phyloP scores from a whole-genome alignment of 2,888 invertebrate genomes.

The Meteorus cinctellus region DNA sequence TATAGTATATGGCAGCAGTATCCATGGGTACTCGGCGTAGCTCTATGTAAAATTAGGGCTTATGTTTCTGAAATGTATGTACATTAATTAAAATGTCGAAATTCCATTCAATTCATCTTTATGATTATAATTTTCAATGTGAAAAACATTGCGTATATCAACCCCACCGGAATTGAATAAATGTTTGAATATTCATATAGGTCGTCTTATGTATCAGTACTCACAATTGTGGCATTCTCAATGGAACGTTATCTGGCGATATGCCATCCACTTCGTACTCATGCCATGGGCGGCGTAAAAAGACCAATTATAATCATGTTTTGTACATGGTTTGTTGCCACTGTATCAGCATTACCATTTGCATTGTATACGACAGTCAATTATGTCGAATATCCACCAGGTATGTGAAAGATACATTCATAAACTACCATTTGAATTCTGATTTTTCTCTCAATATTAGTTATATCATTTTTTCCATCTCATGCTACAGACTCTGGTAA shows the following conservation, averaged over 20 bases:
- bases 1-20: constrained; percentile 91
- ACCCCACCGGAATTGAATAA: neutral
- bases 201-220: constrained; percentile 91
- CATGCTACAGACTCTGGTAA: constrained; percentile 72
- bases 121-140: neutral
- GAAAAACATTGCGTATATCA: too few relatives aligned
- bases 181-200: constrained; percentile 73
- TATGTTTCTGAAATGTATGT: constrained; percentile 91
- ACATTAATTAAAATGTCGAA: constrained; percentile 38
- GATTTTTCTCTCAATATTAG: neutral
- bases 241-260: constrained; percentile 93
- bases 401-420: constrained; percentile 68
- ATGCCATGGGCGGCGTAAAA: constrained; percentile 87
- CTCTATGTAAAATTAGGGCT: constrained; percentile 87
- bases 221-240: constrained; percentile 94
- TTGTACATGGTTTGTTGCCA: constrained; percentile 84
- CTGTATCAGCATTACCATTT: constrained; percentile 85
- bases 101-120: constrained; percentile 13
- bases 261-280: constrained; percentile 89
- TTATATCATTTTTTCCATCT: constrained; percentile 28
- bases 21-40: constrained; percentile 87
- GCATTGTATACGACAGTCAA: constrained; percentile 83
- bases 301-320: constrained; percentile 87
- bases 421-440: neutral
- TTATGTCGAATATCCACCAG: constrained; percentile 83